These are phyloP conservation scores for Lanistes nyassanus DNA, from an alignment of 1,140 invertebrate species.

Conservation along the genomic window DNA sequence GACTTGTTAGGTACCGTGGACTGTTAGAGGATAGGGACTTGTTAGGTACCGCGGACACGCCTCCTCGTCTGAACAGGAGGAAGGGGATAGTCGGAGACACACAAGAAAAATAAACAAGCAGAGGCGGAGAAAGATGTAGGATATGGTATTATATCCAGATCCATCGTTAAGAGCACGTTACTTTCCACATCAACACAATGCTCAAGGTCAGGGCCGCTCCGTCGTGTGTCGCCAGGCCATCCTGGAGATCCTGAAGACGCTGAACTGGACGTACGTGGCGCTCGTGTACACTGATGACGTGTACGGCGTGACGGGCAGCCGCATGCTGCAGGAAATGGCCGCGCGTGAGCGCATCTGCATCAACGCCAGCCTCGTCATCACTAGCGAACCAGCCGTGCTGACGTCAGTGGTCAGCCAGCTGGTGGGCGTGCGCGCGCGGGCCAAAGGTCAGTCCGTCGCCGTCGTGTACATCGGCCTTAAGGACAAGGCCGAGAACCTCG, in stretches of 20 bases:
- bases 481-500: slow-evolving; percentile 34
- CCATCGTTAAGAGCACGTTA: too few relatives aligned
- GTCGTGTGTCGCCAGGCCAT: slow-evolving; percentile 37
- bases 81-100: too few relatives aligned
- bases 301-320: slow-evolving; percentile 40
- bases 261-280: slow-evolving; percentile 52
- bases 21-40: too few relatives aligned
- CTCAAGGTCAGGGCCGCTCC: too few relatives aligned
- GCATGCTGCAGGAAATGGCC: slow-evolving; percentile 34
- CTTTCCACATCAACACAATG: too few relatives aligned
- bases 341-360: slow-evolving; percentile 45
- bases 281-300: slow-evolving; percentile 49
- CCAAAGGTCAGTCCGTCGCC: slow-evolving; percentile 40
- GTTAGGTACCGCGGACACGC: too few relatives aligned
- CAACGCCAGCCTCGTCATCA: slow-evolving; percentile 17
- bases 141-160: too few relatives aligned
- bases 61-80: too few relatives aligned
- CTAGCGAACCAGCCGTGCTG: slow-evolving; percentile 11
- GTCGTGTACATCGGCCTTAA: slow-evolving; percentile 47
- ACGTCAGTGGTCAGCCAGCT: slow-evolving; percentile 11
- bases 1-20: too few relatives aligned
- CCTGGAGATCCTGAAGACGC: slow-evolving; percentile 39
- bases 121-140: too few relatives aligned
- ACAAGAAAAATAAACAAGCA: too few relatives aligned
- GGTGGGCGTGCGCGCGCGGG: slow-evolving; percentile 15